These are phyloP conservation scores for Potamarius usumacintae DNA, from an alignment of 2,113 vertebrate genomes.

Conservation along the genomic window DNA sequence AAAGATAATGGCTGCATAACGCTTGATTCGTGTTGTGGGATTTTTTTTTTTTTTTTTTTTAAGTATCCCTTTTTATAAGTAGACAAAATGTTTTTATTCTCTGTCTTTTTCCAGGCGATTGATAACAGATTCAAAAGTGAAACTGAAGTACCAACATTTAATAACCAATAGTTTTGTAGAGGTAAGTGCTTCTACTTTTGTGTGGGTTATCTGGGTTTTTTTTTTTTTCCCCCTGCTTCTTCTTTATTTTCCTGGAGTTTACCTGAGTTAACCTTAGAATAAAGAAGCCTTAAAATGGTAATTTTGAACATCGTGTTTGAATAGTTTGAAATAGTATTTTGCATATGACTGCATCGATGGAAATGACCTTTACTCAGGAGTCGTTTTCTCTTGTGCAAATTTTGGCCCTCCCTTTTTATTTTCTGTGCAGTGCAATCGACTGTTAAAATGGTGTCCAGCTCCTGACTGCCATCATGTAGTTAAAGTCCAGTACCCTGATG, in stretches of 20 bases:
- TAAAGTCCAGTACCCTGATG: constrained; percentile 98
- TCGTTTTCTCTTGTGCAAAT: neutral
- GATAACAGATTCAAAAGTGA: constrained; percentile 99
- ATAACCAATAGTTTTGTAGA: constrained; percentile 99
- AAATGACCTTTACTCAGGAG: neutral
- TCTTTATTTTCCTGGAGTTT: neutral
- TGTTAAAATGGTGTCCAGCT: constrained; percentile 99
- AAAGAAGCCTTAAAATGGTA: neutral
- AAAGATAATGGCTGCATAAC: neutral
- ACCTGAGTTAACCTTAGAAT: neutral
- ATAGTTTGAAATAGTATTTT: neutral
- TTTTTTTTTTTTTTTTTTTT: neutral
- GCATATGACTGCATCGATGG: neutral
- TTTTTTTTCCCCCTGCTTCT: neutral
- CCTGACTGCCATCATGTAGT: constrained; percentile 99
- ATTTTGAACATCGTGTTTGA: constrained; percentile 3
- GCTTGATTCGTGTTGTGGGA: neutral
- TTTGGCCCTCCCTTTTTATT: neutral
- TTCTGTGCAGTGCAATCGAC: constrained; percentile 89
- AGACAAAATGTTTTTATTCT: neutral
- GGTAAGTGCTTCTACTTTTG: constrained; percentile 76
- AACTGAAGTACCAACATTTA: constrained; percentile 99
- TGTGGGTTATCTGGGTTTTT: no score
- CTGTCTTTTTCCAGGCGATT: constrained; percentile 81
- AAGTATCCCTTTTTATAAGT: neutral